These are phyloP conservation scores for Ligdia adustata DNA, from an alignment of 2,888 invertebrate species.

Conservation along the genomic window DNA sequence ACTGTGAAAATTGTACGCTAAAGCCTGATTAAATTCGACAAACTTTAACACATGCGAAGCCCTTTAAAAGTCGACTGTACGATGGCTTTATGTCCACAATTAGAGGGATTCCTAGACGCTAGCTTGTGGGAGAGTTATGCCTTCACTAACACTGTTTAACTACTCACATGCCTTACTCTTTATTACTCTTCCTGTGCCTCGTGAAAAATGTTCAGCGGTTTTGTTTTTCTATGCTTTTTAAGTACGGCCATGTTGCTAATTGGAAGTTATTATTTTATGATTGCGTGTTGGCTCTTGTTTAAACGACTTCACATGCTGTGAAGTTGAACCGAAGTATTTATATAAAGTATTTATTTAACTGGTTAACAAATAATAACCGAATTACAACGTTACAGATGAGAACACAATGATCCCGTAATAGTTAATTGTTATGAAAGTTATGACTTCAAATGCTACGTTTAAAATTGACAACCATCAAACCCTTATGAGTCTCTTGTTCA, in stretches of 20 bases:
- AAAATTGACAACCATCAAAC: no score
- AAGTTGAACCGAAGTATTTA: background rate
- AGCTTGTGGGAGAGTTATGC: constrained; percentile 70
- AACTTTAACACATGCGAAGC: constrained; percentile 21
- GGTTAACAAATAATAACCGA: no score
- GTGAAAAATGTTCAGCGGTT: constrained; percentile 42
- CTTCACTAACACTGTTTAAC: constrained; percentile 46
- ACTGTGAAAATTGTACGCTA: background rate
- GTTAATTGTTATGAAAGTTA: no score
- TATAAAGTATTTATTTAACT: no score
- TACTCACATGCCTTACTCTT: constrained; percentile 37
- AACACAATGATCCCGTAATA: no score
- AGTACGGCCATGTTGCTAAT: constrained; percentile 10
- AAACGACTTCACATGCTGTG: constrained; percentile 6
- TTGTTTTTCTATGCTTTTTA: constrained; percentile 16
- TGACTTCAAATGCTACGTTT: no score
- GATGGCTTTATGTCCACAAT: constrained; percentile 53
- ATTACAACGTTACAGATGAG: no score
- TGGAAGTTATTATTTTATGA: constrained; percentile 9
- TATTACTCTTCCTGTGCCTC: constrained; percentile 36
- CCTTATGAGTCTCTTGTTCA: no score
- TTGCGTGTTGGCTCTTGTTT: constrained; percentile 4
- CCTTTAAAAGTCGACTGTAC: constrained; percentile 27
- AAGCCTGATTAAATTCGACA: constrained; percentile 4
- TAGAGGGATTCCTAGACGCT: constrained; percentile 62